Percentiles rank a stretch among this genome's conserved stretches.
Evolutionary conservation across 1,140 invertebrate genomes (phyloP).

Genomic region (Drosophila parabipectinata): DNA sequence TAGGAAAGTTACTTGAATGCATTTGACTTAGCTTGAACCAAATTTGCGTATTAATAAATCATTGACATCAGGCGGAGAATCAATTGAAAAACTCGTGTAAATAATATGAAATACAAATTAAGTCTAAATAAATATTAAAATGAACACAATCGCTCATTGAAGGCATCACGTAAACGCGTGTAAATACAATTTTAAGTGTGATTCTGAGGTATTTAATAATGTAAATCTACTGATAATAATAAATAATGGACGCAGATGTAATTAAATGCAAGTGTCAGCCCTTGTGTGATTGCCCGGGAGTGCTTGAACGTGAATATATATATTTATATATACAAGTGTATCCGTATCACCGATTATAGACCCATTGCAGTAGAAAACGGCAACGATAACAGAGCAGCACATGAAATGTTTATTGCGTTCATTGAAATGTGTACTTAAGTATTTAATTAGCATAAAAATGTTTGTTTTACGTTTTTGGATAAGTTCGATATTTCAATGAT

Average conservation of each 20-base stretch:
- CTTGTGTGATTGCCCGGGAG: slow-evolving; percentile 11
- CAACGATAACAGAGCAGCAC: slow-evolving; percentile 27
- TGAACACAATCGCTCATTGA: slow-evolving; percentile 46
- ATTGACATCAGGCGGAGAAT: slow-evolving; percentile 6
- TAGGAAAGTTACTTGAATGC: slow-evolving; percentile 17
- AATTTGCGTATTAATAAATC: slow-evolving; percentile 42
- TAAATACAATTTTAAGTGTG: slow-evolving; percentile 65
- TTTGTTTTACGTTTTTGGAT: slow-evolving; percentile 46
- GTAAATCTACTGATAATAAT: slow-evolving; percentile 76
- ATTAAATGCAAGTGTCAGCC: slow-evolving; percentile 42
- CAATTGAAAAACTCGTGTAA: slow-evolving; percentile 51
- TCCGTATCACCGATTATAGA: slow-evolving; percentile 36
- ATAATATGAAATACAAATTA: slow-evolving; percentile 52
- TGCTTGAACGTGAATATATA: slow-evolving; percentile 9
- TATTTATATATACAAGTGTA: slow-evolving; percentile 1
- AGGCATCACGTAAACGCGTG: slow-evolving; percentile 66
- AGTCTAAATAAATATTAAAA: slow-evolving; percentile 38
- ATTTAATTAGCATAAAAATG: slow-evolving; percentile 59
- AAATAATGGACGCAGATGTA: slow-evolving; percentile 39
- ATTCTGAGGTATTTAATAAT: slow-evolving; percentile 56
- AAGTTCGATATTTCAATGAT: slow-evolving; percentile 48
- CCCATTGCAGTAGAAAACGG: slow-evolving; percentile 16
- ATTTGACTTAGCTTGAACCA: slow-evolving; percentile 6
- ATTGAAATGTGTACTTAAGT: slow-evolving; percentile 63
- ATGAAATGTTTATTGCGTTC: slow-evolving; percentile 52